A percentile compares a stretch with the other conserved stretches of the same genome.
These are phyloP conservation scores for Martes martes DNA, from an alignment of 2,113 vertebrate species.

Conservation along the genomic window DNA sequence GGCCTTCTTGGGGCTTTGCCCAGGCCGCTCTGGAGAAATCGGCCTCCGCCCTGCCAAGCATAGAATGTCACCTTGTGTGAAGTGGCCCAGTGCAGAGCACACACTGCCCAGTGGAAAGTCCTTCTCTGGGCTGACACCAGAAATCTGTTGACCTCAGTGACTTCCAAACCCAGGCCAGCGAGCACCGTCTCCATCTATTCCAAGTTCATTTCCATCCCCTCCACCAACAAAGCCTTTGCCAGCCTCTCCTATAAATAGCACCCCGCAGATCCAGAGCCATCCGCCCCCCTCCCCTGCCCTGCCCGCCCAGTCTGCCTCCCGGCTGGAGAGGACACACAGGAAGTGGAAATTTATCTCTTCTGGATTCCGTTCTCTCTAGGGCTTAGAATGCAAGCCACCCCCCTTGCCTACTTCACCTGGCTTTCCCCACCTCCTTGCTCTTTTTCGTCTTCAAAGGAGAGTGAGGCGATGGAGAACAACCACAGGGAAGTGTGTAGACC, in stretches of 20 bases:
- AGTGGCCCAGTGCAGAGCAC: not conserved
- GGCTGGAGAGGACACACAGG: fast-evolving
- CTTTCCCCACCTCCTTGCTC: not conserved
- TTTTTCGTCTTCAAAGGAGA: not conserved
- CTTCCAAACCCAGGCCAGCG: not conserved
- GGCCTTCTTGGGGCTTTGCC: not conserved
- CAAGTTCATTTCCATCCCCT: not conserved
- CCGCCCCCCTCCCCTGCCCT: fast-evolving
- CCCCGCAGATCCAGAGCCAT: fast-evolving
- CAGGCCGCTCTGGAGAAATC: not conserved
- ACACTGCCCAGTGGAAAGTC: not conserved
- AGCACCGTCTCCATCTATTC: not conserved
- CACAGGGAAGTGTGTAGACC: too few relatives aligned
- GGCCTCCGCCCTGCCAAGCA: not conserved
- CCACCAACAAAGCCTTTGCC: not conserved
- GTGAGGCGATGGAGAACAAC: not conserved
- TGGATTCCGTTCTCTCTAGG: not conserved
- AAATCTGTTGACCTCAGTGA: not conserved
- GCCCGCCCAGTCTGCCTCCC: not conserved
- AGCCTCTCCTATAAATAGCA: not conserved
- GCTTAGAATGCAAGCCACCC: not conserved
- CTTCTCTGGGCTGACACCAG: not conserved
- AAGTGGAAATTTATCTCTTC: not conserved
- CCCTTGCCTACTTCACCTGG: not conserved
- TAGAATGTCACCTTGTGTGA: not conserved